A percentile compares a stretch with the other conserved stretches of the same genome.
These are phyloP conservation scores for Pteropus alecto DNA, from an alignment of 2,113 vertebrate species.

Conservation along the genomic window DNA sequence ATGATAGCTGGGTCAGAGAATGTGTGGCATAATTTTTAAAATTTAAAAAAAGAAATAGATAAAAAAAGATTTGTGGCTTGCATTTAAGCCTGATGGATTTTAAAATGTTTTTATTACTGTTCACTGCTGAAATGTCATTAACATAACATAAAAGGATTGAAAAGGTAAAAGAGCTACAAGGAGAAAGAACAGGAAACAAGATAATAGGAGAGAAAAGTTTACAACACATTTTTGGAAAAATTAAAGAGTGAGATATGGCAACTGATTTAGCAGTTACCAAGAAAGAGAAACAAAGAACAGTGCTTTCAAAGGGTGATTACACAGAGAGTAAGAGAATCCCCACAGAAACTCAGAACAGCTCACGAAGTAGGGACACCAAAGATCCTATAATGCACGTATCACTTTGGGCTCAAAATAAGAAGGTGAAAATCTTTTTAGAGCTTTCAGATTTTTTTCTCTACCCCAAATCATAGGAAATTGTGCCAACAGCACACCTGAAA, in stretches of 20 bases:
- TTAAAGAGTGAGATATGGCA: background rate
- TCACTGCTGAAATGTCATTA: background rate
- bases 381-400: background rate
- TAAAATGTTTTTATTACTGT: background rate
- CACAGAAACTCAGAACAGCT: background rate
- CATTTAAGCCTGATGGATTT: background rate
- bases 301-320: background rate
- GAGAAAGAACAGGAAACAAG: background rate
- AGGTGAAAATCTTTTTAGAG: background rate
- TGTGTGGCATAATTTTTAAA: background rate
- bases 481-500: background rate
- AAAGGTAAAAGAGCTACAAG: background rate
- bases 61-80: background rate
- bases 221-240: background rate
- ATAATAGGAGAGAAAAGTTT: background rate
- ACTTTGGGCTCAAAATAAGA: background rate
- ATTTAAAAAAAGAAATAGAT: background rate
- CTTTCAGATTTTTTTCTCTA: background rate
- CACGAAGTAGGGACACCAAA: background rate
- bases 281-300: background rate
- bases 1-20: background rate
- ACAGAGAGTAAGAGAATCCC: background rate
- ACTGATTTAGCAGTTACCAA: background rate
- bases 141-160: background rate
- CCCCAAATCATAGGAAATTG: background rate